These are phyloP conservation scores for Heterodera filipjevi DNA, from an alignment of 2,888 invertebrate genomes.

Conservation along the genomic window DNA sequence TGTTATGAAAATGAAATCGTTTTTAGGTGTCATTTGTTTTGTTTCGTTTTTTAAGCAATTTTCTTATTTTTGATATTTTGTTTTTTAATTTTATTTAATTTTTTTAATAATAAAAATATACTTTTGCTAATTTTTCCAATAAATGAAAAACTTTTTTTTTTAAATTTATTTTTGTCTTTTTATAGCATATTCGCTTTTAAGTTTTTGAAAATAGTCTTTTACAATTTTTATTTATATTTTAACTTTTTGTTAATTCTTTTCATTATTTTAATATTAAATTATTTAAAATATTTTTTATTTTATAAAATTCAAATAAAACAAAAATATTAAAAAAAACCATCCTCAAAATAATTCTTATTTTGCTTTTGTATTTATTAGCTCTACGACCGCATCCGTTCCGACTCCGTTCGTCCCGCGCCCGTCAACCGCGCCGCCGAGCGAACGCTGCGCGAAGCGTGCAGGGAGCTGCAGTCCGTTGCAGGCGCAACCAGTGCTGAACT, in stretches of 20 bases:
- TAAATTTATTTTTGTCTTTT: too few species aligned
- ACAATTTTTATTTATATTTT: too few species aligned
- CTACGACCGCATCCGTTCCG: conserved; percentile 64
- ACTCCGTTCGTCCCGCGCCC: conserved; percentile 51
- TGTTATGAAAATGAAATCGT: too few species aligned
- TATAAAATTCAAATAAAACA: not conserved
- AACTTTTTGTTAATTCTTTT: not conserved
- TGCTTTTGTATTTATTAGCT: conserved; percentile 53
- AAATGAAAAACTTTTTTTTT: too few species aligned
- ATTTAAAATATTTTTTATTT: not conserved
- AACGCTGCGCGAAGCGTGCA: conserved; percentile 53
- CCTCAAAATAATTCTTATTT: not conserved
- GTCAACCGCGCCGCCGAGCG: conserved; percentile 55
- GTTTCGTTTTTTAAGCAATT: too few species aligned
- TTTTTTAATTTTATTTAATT: too few species aligned
- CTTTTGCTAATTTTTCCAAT: too few species aligned
- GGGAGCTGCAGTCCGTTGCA: conserved; percentile 28
- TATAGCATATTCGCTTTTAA: too few species aligned
- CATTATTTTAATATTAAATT: not conserved
- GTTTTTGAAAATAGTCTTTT: too few species aligned
- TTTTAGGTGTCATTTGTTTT: too few species aligned
- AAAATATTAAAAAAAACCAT: not conserved
- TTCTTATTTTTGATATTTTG: too few species aligned
- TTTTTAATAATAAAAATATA: too few species aligned
- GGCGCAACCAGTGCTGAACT: conserved; percentile 48